phyloP scores from a whole-genome alignment of 2,888 invertebrate genomes.

The Bombylius major region DNA sequence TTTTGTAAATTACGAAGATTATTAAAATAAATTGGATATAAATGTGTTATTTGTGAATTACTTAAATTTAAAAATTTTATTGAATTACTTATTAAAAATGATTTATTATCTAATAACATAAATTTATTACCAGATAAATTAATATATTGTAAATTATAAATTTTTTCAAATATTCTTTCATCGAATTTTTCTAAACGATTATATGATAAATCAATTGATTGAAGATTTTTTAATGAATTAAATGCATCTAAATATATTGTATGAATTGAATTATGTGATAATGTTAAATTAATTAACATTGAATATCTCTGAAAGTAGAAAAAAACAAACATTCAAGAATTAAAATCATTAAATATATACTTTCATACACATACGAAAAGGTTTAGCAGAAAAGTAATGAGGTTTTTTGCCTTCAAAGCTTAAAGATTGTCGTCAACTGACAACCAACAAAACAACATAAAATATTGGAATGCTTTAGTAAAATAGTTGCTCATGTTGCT shows the following conservation, averaged over 20 bases:
- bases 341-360: too few relatives aligned
- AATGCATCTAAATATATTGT: slow-evolving; percentile 52
- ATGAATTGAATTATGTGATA: slow-evolving; percentile 46
- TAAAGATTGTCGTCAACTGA: too few relatives aligned
- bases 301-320: slow-evolving; percentile 20
- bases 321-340: not conserved
- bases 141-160: slow-evolving; percentile 40
- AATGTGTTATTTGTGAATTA: slow-evolving; percentile 43
- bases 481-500: too few relatives aligned
- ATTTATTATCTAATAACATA: slow-evolving; percentile 41
- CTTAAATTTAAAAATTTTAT: slow-evolving; percentile 46
- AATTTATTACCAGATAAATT: slow-evolving; percentile 52
- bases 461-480: too few relatives aligned
- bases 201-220: slow-evolving; percentile 45
- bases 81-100: slow-evolving; percentile 43
- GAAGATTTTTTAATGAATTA: slow-evolving; percentile 39
- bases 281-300: slow-evolving; percentile 25
- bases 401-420: too few relatives aligned
- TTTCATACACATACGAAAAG: too few relatives aligned
- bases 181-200: slow-evolving; percentile 47
- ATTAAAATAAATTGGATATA: slow-evolving; percentile 41
- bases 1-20: slow-evolving; percentile 43
- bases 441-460: too few relatives aligned
- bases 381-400: too few relatives aligned
- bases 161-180: slow-evolving; percentile 42